These are phyloP conservation scores for Drosophila austrosaltans DNA, from an alignment of 2,888 invertebrate species.

Conservation along the genomic window DNA sequence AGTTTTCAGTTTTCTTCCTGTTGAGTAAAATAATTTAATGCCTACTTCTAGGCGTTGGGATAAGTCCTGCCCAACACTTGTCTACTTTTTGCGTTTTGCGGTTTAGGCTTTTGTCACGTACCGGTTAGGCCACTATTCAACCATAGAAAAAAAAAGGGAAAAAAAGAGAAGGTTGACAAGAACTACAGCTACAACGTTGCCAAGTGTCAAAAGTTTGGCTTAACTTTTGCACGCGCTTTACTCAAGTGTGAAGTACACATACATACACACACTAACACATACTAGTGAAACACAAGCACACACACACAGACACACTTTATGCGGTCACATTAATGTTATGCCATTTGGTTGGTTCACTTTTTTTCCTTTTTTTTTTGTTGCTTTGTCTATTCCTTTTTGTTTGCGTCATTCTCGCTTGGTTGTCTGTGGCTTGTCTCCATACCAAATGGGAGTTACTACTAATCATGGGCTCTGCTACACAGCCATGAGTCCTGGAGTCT, in stretches of 20 bases:
- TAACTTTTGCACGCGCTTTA: constrained; percentile 65
- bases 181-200: constrained; percentile 40
- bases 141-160: constrained; percentile 14
- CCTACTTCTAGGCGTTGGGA: constrained; percentile 53
- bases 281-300: constrained; percentile 1
- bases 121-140: constrained; percentile 24
- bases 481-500: constrained; percentile 1
- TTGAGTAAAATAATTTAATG: constrained; percentile 41
- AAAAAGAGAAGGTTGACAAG: constrained; percentile 19
- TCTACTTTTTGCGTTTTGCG: constrained; percentile 22
- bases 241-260: constrained; percentile 34
- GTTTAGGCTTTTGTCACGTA: constrained; percentile 45
- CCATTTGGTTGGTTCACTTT: constrained; percentile 56
- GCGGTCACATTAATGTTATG: constrained; percentile 56
- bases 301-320: constrained; percentile 9
- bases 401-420: constrained; percentile 8
- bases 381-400: neutral
- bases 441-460: constrained; percentile 41
- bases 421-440: constrained; percentile 39
- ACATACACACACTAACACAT: neutral
- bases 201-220: constrained; percentile 74
- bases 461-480: constrained; percentile 62
- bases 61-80: constrained; percentile 14
- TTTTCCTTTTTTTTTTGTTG: neutral
- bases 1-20: neutral